Conservation (phyloP, 2,888 invertebrate genomes). For the Pandemis heparana region DNA sequence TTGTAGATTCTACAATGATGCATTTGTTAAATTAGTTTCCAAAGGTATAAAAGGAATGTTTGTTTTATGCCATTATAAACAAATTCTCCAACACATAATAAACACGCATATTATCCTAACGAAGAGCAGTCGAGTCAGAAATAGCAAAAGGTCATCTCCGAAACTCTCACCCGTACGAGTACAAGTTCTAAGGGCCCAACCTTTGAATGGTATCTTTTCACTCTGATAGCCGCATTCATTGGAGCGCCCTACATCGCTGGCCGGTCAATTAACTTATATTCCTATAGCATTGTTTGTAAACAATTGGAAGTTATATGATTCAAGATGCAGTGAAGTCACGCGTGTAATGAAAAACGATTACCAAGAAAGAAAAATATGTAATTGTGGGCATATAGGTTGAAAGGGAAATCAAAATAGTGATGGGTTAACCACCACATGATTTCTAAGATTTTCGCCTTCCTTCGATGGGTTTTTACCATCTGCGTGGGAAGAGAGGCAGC, state of each 20-base stretch:
- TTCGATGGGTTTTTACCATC: too few relatives aligned
- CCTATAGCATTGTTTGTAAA: conserved; percentile 29
- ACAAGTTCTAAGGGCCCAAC: background rate
- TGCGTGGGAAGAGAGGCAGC: too few relatives aligned
- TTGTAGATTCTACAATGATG: too few relatives aligned
- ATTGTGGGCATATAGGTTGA: background rate
- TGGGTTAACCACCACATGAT: too few relatives aligned
- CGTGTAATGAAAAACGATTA: background rate
- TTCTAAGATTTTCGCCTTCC: too few relatives aligned
- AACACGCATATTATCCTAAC: background rate
- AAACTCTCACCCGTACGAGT: background rate
- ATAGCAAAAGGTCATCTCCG: conserved; percentile 25
- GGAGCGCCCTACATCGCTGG: conserved; percentile 7
- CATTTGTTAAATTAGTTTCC: too few relatives aligned
- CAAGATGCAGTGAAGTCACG: background rate
- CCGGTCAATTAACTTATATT: conserved; percentile 27
- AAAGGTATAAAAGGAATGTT: too few relatives aligned
- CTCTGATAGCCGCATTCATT: background rate
- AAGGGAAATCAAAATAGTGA: too few relatives aligned
- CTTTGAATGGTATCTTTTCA: background rate
- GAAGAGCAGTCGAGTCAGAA: conserved; percentile 11
- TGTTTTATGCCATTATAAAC: too few relatives aligned
- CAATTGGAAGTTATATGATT: conserved; percentile 2
- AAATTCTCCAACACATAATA: too few relatives aligned
- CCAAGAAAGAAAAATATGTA: background rate